A percentile compares a stretch with the other conserved stretches of the same genome.
These are phyloP conservation scores for Apamea anceps DNA, from an alignment of 2,888 invertebrate genomes.

Conservation along the genomic window DNA sequence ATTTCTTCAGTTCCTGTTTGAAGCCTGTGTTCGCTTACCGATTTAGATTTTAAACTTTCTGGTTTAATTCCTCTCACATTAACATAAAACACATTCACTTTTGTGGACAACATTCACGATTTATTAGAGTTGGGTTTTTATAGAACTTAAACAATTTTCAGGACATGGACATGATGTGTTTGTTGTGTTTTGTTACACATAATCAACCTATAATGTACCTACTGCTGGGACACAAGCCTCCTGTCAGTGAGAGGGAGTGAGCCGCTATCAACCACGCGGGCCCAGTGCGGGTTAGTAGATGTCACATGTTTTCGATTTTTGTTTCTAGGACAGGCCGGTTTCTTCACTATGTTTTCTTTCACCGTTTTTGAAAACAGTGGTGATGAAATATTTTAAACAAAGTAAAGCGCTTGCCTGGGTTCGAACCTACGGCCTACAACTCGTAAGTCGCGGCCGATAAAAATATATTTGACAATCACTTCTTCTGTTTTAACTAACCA, in stretches of 20 bases:
- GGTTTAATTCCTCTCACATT: neutral
- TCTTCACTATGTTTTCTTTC: too few relatives aligned
- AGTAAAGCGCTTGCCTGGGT: too few relatives aligned
- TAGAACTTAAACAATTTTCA: neutral
- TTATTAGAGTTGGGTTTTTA: neutral
- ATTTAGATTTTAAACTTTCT: slow-evolving; percentile 2
- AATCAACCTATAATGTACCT: too few relatives aligned
- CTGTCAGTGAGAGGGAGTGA: too few relatives aligned
- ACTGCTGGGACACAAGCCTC: too few relatives aligned
- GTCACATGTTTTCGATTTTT: too few relatives aligned
- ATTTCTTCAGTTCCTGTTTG: neutral
- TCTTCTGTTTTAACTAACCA: neutral
- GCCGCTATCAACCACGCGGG: too few relatives aligned
- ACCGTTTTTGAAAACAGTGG: too few relatives aligned
- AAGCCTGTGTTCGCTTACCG: neutral
- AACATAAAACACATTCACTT: neutral
- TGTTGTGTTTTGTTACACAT: neutral
- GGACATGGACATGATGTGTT: neutral
- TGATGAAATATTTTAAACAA: too few relatives aligned
- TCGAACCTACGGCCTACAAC: too few relatives aligned
- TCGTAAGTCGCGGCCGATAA: neutral
- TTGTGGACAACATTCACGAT: neutral
- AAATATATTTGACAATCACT: neutral
- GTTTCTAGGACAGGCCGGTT: too few relatives aligned
- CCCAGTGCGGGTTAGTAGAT: too few relatives aligned